These are phyloP conservation scores for Epizoanthus ramosus DNA, from an alignment of 92 coral and sea anemone species.

Conservation along the genomic window DNA sequence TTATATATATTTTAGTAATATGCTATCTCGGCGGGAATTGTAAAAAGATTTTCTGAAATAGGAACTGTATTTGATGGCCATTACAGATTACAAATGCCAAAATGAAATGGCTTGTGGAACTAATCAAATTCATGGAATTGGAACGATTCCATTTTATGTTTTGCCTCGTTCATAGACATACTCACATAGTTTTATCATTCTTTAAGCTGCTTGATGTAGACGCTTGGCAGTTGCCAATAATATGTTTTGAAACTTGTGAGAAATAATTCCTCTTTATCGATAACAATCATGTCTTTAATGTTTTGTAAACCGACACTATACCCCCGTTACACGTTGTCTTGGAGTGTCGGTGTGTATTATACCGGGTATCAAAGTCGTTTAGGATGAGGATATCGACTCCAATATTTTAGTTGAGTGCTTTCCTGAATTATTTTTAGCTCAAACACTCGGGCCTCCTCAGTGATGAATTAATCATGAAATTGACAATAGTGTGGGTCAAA, in stretches of 20 bases:
- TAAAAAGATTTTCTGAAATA: no score
- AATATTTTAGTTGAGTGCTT: not conserved
- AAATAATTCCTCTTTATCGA: not conserved
- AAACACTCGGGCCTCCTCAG: not conserved
- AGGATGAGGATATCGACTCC: not conserved
- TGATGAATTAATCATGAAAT: slow-evolving; percentile 29
- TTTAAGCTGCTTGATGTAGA: not conserved
- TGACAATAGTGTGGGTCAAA: slow-evolving; percentile 11
- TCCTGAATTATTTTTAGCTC: not conserved
- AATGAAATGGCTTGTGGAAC: no score
- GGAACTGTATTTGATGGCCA: no score
- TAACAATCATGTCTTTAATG: not conserved
- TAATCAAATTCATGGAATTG: no score
- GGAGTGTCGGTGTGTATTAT: no score
- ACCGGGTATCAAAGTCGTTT: not conserved
- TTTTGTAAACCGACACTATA: not conserved
- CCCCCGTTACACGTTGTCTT: no score
- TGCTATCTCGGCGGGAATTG: no score
- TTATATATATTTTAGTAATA: no score
- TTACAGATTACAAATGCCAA: no score
- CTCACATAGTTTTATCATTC: no score
- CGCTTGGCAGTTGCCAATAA: not conserved
- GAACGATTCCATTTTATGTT: no score
- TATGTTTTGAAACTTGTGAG: not conserved
- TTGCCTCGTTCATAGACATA: no score